Base-by-base conservation (phyloP, 2,113 vertebrate species). In the Pangasianodon hypophthalmus region DNA sequence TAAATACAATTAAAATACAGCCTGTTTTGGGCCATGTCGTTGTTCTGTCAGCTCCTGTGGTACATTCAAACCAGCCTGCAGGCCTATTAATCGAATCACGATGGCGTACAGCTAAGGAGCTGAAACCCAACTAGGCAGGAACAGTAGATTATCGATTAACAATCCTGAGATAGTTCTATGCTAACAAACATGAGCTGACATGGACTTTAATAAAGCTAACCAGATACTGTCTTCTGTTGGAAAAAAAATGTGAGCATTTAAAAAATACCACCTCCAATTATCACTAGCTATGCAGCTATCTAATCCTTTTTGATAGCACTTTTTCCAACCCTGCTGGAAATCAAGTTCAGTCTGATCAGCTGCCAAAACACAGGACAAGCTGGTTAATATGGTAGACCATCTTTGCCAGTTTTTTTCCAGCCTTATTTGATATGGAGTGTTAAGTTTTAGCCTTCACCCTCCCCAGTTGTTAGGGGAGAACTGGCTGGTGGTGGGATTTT, bases 31-130 rank as follows among this genome's bases (percentile, higher is more conserved):
- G 89, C 84, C 91, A 90, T 90, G n/a, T 81, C 81, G 71, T 37
- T 77, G 21, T 4, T 5, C 84, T 21, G 50, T 21, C 75, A 46
- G 77, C 88, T 89, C 64, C 41, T 86, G 71, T 60, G 26, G 84
- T 48, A 54, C 89, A 90, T 89, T 87, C 89, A 90, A 92, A 87
- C 37, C 82, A 82, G 83, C 87, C 48, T 41, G 32, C 71, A 88
- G 87, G 69, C 44, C 0, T 16, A n/a, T 11, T 54, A 81, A 80
- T 89, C 85, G 92, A 92, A n/a, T 44, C 41, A 32, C 82, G 88
- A 90, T 67, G 3, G 44, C 46, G 13, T 54, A 37, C 64, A 80
- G 52, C 14, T 48, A 52, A 52, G 50, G 21, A 86, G 77, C 62
- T 1, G 4, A 5, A 73, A 62, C 1, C 52, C n/a, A 62, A 85